Evolutionary conservation across 2,113 vertebrate genomes (phyloP), one percentile per base, ranked within the genome.

Genomic region (Cyrtonyx montezumae): DNA sequence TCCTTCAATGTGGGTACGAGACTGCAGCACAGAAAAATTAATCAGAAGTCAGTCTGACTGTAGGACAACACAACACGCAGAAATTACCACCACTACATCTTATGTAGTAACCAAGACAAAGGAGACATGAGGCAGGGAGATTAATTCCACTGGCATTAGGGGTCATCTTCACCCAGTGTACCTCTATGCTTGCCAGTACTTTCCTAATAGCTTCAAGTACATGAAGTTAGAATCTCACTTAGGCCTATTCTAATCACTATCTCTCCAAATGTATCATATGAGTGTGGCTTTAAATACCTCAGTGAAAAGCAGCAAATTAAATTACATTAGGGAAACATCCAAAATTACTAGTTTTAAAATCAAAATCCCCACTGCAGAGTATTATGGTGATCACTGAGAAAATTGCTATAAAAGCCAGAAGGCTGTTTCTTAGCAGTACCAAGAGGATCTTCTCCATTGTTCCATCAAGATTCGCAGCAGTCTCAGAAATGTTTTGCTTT

Each of bases 291-390:
- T 95, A 76, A 94, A 89, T 65, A 74, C 14, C 32, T 71, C 82
- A 61, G 34, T 63, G 77, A 65, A 88, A 88, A 92, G 49, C 13
- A 67, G 21, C 63, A 71, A 21, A 4, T 56, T 69, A 80, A 92
- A 94, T 80, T 70, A 61, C 84, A 86, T 85, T 87, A 93, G 77
- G 65, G 68, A 91, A 96, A 79, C 51, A 84, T 67, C n/a, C 58
- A 34, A 87, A 96, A 94, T 94, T 46, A 80, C 53, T 46, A 46
- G 61, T 21, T 93, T 88, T 91, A 70, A 92, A 96, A 71, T 65
- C 48, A 36, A 94, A 79, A 46, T 23, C 66, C 85, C 79, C 53
- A 84, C 37, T 87, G 71, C 63, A 95, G 80, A 63, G 42, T 51
- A 59, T 89, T 87, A 79, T 6, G 66, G 46, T 66, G 87, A 95